Base-by-base conservation (phyloP, 2,888 invertebrate species). In the Oxytorus armatus region DNA sequence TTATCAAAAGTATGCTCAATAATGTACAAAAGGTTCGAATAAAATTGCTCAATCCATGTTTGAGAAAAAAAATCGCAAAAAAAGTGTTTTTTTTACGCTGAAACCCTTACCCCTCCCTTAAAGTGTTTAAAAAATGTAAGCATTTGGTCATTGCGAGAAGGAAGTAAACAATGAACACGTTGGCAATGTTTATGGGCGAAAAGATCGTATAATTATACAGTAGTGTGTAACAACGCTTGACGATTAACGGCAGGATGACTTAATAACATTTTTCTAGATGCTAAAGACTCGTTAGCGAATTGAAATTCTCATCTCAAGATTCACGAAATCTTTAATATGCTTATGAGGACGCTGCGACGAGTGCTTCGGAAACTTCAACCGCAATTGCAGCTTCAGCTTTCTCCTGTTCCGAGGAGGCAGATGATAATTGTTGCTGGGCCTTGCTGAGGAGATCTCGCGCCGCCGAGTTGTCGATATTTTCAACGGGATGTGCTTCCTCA, bases 381-480 rank as follows among this genome's bases (percentile, higher is more conserved):
- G 98, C 97, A 89, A 99, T 98, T 82, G 95, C 95, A 66, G 98
- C 99, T 93, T 98, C 98, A 14, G 98, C 98, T 92, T 94, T 93
- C 87, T 96, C 98, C 93, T 95, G 93, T 0, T 99, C 98, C 70
- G 95, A 94, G 7, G 94, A 92, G 16, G 99, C 98, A n/a, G 97
- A 95, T 74, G 93, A 93, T 29, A 97, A 90, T 91, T 96, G 95
- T 74, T 96, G 95, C 92, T 98, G 97, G 10, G 98, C 98, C 93
- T 97, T 96, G 89, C 93, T 94, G 57, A 98, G 93, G 55, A 97
- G 94, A 85, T 98, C 98, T 88, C 96, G 95, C 49, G 97, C 97
- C 63, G 97, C 97, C 69, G 94, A 92, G 57, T 93, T 92, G 92
- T 99, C 99, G 80, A 99, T 92, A 87, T 94, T 94, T 85, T 97